Evolutionary conservation across 2,797 vertebrate genomes (phyloP), one percentile per base, ranked within the genome.

Genomic region (Pelodytes ibericus): DNA sequence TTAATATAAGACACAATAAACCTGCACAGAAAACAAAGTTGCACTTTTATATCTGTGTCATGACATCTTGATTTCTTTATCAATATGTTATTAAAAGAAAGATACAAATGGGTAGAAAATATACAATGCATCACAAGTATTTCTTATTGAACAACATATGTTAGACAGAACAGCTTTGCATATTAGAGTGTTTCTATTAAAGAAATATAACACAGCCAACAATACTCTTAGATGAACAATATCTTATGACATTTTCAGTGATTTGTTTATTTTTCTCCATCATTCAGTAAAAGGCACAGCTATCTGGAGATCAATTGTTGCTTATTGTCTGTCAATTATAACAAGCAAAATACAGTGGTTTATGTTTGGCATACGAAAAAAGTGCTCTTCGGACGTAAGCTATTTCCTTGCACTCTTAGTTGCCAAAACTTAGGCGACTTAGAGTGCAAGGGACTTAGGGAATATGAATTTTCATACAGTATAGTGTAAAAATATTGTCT

Each of bases 1-100:
- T 94, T 93, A 93, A 92, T 89, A 88, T 80, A 84, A 89, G 87
- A 86, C 86, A 85, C 84, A 83, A 80, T 85, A 87, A 85, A 29
- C 26, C 71, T 69, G 44, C 58, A 65, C 56, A 80, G 80, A 74
- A 84, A 86, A 84, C 77, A 79, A 73, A 79, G 80, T 59, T 83
- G 85, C 89, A 63, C 36, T 77, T 81, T 76, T 82, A 78, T 81
- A 74, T 0, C 51, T 75, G 61, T 83, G 75, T 80, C 81, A 85
- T 85, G 68, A 83, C 77, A 83, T 83, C 82, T 77, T 85, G 78
- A 83, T 84, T 83, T 82, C 79, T 63, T 64, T 77, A 64, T 83
- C 77, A 76, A 67, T 81, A 81, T 76, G 81, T 73, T 79, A 80
- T 78, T 59, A 77, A 81, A 63, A 82, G 80, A 57, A 71, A 85